Evolutionary conservation across 2,888 invertebrate genomes (phyloP).

Genomic region (Morpho helenor): DNA sequence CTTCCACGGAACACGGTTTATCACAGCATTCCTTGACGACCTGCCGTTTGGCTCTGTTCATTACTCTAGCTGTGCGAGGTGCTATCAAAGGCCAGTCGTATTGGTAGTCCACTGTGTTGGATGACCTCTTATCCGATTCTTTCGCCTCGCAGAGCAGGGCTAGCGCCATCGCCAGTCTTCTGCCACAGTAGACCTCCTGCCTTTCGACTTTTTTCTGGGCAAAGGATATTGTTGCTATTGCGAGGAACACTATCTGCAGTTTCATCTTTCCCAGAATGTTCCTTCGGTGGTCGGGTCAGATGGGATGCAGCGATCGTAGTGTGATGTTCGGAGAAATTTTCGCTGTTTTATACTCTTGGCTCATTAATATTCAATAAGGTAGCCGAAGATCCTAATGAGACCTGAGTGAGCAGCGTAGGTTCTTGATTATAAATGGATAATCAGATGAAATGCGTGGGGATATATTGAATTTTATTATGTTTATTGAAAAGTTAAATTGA

Average conservation of each 20-base stretch:
- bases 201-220: neutral
- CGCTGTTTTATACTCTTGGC: constrained; percentile 27
- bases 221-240: neutral
- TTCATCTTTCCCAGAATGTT: no score
- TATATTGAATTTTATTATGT: no score
- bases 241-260: neutral
- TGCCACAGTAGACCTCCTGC: constrained; percentile 31
- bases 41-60: constrained; percentile 28
- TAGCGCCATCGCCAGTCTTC: constrained; percentile 30
- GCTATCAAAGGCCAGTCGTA: constrained; percentile 20
- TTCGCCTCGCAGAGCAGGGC: constrained; percentile 27
- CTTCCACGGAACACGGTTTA: constrained; percentile 29
- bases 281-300: neutral
- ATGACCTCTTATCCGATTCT: constrained; percentile 2
- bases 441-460: no score
- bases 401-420: constrained; percentile 24
- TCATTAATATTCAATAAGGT: constrained; percentile 32
- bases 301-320: neutral
- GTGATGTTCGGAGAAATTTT: constrained; percentile 5
- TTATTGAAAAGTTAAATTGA: no score
- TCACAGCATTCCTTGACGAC: constrained; percentile 35
- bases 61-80: constrained; percentile 17
- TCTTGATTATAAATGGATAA: constrained; percentile 16
- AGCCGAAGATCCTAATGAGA: constrained; percentile 26
- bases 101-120: constrained; percentile 5